Evolutionary conservation across 2,113 vertebrate genomes (phyloP), one percentile per base, ranked within the genome.

Genomic region (Solenodon paradoxus): DNA sequence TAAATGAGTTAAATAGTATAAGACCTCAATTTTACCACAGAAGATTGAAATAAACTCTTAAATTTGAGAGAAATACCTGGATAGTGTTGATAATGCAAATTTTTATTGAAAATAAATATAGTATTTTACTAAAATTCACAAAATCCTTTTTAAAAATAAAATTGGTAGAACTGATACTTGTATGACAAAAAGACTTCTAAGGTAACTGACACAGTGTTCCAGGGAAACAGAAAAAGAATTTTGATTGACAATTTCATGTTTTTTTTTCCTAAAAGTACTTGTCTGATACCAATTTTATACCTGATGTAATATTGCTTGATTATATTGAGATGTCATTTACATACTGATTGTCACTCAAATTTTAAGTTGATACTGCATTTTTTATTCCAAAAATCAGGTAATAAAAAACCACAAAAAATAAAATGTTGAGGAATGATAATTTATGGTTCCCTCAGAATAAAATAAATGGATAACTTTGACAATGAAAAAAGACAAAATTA

Each of bases 351-450:
- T 69, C 16, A 79, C 51, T 95, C 24, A 93, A 32, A 82, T 51
- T 83, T 78, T 92, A 86, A 82, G 26, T 47, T 92, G 20, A 88
- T 64, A 45, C 20, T 90, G 47, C 15, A 38, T 30, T 30, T 84
- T 90, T 69, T 78, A 57, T 71, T 79, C 30, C 7, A 86, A 92
- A 95, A 87, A 93, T 84, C 55, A 28, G 30, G 17, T 57, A 83
- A 28, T 15, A 83, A 28, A 85, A 88, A 78, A 45, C 4, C 19
- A 68, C 11, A 57, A 74, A 72, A 26, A 68, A 74, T n/a, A 38
- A 42, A 66, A 57, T 47, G 2, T 64, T 68, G 22, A 84, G 9
- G 20, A 79, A 63, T 83, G 38, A 93, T 72, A 10, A 79, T 3
- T 5, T 84, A 45, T 81, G 79, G 7, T 91, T 90, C 9, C 9